A percentile compares a stretch with the other conserved stretches of the same genome.
Evolutionary conservation across 1,140 invertebrate genomes (phyloP).

Genomic region (Pseudobourletiella spinata): DNA sequence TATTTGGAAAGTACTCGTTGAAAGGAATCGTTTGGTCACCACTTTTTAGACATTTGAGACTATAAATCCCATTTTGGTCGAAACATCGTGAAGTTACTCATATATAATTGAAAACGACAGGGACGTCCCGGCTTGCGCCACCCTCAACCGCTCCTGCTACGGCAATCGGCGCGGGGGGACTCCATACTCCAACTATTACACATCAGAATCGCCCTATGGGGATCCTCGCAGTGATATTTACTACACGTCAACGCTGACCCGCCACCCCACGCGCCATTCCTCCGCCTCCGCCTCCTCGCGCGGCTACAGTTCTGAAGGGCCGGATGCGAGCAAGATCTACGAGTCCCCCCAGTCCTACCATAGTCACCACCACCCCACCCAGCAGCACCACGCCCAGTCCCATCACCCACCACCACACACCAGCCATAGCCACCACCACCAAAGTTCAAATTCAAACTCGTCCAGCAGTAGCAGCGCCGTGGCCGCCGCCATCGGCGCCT

Average conservation of each 20-base stretch:
- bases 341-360: constrained; percentile 25
- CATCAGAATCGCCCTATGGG: constrained; percentile 22
- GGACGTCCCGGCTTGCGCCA: constrained; percentile 34
- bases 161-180: constrained; percentile 16
- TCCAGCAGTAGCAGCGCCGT: not conserved
- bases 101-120: too few relatives aligned
- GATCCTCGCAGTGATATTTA: constrained; percentile 34
- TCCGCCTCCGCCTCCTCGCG: not conserved
- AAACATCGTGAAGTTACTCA: too few relatives aligned
- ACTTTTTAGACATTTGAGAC: too few relatives aligned
- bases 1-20: too few relatives aligned
- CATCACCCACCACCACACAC: too few relatives aligned
- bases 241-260: constrained; percentile 31
- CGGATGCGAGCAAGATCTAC: constrained; percentile 20
- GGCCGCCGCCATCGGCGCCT: not conserved
- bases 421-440: not conserved
- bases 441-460: not conserved
- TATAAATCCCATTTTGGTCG: too few relatives aligned
- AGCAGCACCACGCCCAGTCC: not conserved
- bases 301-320: constrained; percentile 6
- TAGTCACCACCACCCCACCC: not conserved
- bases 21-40: too few relatives aligned
- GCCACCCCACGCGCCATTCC: constrained; percentile 24
- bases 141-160: constrained; percentile 30
- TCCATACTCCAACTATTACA: constrained; percentile 22